Conservation (phyloP, 2,888 invertebrate species). For the Xestia ashworthii region DNA sequence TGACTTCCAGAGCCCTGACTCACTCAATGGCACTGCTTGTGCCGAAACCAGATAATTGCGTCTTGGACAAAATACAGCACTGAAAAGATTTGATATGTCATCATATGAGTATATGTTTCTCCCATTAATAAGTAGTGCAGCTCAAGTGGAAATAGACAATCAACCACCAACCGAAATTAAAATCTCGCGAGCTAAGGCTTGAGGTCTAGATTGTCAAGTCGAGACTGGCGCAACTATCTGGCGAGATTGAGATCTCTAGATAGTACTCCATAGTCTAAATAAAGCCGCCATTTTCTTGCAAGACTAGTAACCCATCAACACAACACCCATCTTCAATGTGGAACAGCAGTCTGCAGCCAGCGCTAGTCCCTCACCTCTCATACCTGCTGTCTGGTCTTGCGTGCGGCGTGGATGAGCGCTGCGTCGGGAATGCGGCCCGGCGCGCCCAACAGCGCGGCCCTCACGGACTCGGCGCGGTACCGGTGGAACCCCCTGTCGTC, state of each 20-base stretch:
- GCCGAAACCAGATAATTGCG: neutral
- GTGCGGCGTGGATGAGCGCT: slow-evolving; percentile 98
- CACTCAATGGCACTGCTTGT: neutral
- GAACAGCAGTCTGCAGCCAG: slow-evolving; percentile 70
- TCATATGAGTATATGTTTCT: neutral
- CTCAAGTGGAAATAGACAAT: neutral
- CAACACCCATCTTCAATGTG: slow-evolving; percentile 35
- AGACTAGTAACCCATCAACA: neutral
- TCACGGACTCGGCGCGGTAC: slow-evolving; percentile 93
- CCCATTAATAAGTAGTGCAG: neutral
- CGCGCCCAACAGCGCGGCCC: slow-evolving; percentile 93
- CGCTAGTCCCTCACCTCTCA: slow-evolving; percentile 93
- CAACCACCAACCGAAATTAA: neutral
- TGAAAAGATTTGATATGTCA: neutral
- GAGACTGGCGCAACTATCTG: neutral
- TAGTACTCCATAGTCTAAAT: neutral
- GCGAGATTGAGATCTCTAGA: neutral
- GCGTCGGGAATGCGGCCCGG: slow-evolving; percentile 99
- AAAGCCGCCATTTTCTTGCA: neutral
- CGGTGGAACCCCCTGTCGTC: slow-evolving; percentile 86
- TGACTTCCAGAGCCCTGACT: neutral
- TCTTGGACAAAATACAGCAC: neutral
- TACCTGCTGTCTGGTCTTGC: slow-evolving; percentile 98
- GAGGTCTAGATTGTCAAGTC: neutral
- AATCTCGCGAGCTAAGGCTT: neutral